Evolutionary conservation across 2,888 invertebrate species (phyloP).

Genomic region (Mongoloraphidia duomilia): DNA sequence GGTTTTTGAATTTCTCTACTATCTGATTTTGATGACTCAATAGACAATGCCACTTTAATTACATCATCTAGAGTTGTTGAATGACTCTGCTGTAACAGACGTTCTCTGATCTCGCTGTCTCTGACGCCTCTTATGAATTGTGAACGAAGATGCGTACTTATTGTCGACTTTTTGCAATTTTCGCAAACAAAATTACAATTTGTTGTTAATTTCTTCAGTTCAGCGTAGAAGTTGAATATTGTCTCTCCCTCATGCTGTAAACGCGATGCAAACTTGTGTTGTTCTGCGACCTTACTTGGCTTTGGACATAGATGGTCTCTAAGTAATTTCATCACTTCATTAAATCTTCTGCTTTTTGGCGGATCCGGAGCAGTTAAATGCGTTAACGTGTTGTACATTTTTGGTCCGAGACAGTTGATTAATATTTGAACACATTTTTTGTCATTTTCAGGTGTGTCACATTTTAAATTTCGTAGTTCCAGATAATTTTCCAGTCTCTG

Average conservation of each 20-base stretch:
- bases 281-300: conserved; percentile 1
- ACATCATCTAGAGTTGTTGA: background rate
- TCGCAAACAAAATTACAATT: background rate
- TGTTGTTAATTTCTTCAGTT: conserved; percentile 1
- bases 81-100: background rate
- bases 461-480: background rate
- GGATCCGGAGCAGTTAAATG: background rate
- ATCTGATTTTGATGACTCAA: background rate
- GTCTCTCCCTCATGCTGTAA: background rate
- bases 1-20: background rate
- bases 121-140: conserved; percentile 2
- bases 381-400: background rate
- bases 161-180: background rate
- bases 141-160: background rate
- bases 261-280: conserved; percentile 2
- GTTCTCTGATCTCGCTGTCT: background rate
- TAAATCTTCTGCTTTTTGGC: background rate
- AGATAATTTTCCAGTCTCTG: conserved; percentile 3
- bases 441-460: background rate
- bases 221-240: background rate
- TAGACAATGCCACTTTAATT: background rate
- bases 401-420: conserved; percentile 4
- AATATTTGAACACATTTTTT: background rate
- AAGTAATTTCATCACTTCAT: background rate
- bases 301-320: background rate